Conservation (phyloP, 2,888 invertebrate genomes). For the Lasioglossum vierecki region DNA sequence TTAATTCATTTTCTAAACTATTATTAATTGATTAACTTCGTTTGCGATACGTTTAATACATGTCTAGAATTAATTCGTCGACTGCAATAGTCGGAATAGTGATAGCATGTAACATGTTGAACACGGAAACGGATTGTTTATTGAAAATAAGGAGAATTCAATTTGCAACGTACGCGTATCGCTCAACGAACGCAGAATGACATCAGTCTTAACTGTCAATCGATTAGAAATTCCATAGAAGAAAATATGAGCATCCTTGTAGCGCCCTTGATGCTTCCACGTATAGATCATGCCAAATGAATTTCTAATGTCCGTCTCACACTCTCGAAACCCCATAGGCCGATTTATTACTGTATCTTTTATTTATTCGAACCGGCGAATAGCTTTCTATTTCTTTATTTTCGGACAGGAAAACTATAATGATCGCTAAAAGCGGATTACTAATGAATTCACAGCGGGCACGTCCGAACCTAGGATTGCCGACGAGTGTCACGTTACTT, state of each 20-base stretch:
- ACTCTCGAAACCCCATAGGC: background rate
- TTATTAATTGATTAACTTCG: no score
- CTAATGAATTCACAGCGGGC: conserved; percentile 44
- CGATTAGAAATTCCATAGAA: conserved; percentile 2
- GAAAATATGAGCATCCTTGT: conserved; percentile 19
- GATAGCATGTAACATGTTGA: background rate
- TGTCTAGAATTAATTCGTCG: no score
- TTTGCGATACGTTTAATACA: no score
- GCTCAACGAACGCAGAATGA: background rate
- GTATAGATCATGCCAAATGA: conserved; percentile 21
- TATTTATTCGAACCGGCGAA: background rate
- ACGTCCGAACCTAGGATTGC: conserved; percentile 56
- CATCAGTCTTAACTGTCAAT: conserved; percentile 2
- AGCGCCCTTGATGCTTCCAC: conserved; percentile 16
- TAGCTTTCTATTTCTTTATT: background rate
- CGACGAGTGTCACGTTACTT: conserved; percentile 58
- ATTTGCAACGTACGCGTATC: background rate
- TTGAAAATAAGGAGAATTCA: background rate
- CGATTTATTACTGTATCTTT: background rate
- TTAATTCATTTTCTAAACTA: no score
- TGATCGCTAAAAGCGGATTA: background rate
- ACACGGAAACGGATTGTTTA: background rate
- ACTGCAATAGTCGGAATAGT: no score
- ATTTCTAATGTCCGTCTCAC: conserved; percentile 6
- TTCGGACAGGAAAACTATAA: background rate